Base-by-base conservation (phyloP, 2,888 invertebrate species). In the Amblyteles armatorius region DNA sequence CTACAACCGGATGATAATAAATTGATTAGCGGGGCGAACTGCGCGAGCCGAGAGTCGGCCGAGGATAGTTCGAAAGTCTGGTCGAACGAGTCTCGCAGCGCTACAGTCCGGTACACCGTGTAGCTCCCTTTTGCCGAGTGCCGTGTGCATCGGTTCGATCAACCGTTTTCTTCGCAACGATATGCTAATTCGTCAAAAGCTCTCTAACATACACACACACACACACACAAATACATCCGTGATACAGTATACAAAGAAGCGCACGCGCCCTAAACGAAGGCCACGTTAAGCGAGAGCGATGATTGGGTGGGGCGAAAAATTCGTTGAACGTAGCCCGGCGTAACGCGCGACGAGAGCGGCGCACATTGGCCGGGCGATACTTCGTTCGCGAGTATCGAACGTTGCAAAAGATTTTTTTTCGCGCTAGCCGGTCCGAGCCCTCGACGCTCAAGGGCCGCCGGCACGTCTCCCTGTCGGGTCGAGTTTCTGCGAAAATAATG, bases 191-290 rank as follows among this genome's bases (percentile, higher is more conserved):
- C 55, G 72, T 57, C 19, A 72, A 40, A 57, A 55, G n/a, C 11
- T 40, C n/a, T 44, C 13, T 44, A n/a, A n/a, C n/a, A n/a, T n/a
- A n/a, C n/a, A 19, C 26, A 9, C 6, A 11, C 4, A 67, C 3
- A 36, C 16, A 44, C 26, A 4, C 36, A 52, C 57, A 44, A 2
- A 48, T 13, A 80, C 65, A 40, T 65, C 26, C 16, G 60, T 33
- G 36, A 50, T 36, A 68, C 44, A 63, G 67, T 57, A 57, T 22
- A 26, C 13, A 22, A 44, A 29, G 60, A 63, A 68, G 80, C 84
- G 81, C 84, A 82, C 65, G 84, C 74, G 84, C 74, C 79, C 79
- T 57, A 67, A 71, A 26, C 69, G 74, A 79, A 78, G 76, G 82
- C 52, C 74, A 74, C 44, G 69, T 11, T 68, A 68, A 50, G 74